Conservation (phyloP, 1,140 invertebrate species). For the Papilio xuthus region DNA sequence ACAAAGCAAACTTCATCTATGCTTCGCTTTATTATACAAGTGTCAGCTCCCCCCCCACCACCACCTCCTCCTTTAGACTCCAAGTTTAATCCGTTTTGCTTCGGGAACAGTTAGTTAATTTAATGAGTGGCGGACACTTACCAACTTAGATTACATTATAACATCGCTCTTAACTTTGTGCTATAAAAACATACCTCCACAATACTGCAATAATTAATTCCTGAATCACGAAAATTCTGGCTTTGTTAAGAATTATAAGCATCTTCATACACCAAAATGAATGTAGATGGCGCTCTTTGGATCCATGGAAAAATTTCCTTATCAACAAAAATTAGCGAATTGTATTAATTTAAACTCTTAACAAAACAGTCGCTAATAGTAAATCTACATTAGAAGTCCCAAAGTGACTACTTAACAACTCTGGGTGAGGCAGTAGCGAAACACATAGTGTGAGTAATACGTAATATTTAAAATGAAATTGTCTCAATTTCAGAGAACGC, state of each 20-base stretch:
- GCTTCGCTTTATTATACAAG: conserved; percentile 32
- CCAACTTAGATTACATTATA: conserved; percentile 21
- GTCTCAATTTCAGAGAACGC: background rate
- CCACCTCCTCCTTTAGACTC: conserved; percentile 5
- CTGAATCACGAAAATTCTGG: background rate
- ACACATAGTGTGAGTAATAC: background rate
- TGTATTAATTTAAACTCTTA: too few species aligned
- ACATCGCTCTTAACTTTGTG: background rate
- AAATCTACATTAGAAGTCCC: too few species aligned
- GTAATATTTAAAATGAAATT: background rate
- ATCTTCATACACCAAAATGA: background rate
- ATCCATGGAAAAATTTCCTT: background rate
- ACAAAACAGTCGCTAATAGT: too few species aligned
- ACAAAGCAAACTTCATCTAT: conserved; percentile 34
- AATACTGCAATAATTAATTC: background rate
- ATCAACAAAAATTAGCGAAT: too few species aligned
- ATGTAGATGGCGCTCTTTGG: background rate
- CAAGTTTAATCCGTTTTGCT: conserved; percentile 26
- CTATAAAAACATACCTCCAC: background rate
- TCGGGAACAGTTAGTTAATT: conserved; percentile 26
- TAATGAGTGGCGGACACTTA: conserved; percentile 20
- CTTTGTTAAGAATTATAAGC: background rate
- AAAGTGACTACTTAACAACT: background rate
- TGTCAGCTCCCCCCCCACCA: background rate
- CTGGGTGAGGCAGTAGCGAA: background rate